These are phyloP conservation scores for Sweltsa coloradensis DNA, from an alignment of 1,140 invertebrate genomes.

Conservation along the genomic window DNA sequence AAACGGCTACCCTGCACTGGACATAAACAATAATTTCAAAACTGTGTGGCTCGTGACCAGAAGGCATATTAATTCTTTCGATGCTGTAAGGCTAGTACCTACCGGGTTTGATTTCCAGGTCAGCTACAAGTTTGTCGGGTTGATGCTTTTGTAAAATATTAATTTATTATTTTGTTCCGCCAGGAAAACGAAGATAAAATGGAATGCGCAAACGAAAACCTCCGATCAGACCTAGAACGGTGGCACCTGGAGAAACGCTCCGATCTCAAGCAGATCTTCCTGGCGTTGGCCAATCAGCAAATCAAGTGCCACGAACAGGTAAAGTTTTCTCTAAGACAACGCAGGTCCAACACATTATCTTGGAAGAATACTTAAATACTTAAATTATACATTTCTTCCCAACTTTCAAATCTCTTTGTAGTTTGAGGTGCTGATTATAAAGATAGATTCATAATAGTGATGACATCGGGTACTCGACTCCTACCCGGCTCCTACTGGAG, in stretches of 20 bases:
- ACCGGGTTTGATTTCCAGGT: too few species aligned
- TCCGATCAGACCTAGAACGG: conserved; percentile 54
- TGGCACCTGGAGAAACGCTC: conserved; percentile 57
- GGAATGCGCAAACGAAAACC: conserved; percentile 57
- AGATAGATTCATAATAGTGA: background rate
- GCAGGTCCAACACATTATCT: background rate
- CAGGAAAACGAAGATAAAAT: conserved; percentile 43
- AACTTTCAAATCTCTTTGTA: background rate
- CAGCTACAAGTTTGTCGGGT: too few species aligned
- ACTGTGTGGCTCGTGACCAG: too few species aligned
- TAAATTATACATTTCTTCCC: background rate
- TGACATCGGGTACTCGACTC: too few species aligned
- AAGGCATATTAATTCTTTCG: too few species aligned
- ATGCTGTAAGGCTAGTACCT: too few species aligned
- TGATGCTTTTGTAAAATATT: too few species aligned
- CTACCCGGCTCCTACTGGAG: too few species aligned
- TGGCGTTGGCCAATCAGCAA: conserved; percentile 52
- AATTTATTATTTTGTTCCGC: conserved; percentile 11
- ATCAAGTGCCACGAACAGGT: conserved; percentile 53
- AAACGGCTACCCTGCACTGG: too few species aligned
- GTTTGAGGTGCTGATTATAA: background rate
- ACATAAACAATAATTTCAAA: too few species aligned
- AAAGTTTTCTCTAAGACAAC: conserved; percentile 2
- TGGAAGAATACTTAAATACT: background rate
- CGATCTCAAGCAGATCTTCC: conserved; percentile 51